phyloP scores from a whole-genome alignment of 2,113 vertebrate genomes.

The Polypterus bichir region DNA sequence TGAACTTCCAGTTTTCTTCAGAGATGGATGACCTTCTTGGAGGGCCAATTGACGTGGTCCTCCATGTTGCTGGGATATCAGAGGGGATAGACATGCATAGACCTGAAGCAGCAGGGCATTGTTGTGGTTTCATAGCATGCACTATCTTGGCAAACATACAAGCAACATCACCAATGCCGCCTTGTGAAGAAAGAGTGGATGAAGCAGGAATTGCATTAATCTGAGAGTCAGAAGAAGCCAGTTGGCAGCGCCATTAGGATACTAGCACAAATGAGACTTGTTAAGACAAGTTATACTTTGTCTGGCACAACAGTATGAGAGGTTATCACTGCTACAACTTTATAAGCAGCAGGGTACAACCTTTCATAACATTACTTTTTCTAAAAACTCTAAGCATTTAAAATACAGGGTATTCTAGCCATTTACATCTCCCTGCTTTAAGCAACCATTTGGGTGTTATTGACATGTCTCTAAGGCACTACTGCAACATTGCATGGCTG shows the following conservation, averaged over 20 bases:
- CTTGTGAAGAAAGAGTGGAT: neutral
- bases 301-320: no score
- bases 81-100: neutral
- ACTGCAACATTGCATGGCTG: constrained; percentile 1
- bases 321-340: neutral
- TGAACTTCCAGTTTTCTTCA: constrained; percentile 17
- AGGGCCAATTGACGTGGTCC: constrained; percentile 11
- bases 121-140: neutral
- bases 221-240: neutral
- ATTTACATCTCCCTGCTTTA: constrained; percentile 5
- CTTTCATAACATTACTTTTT: neutral
- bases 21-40: constrained; percentile 24
- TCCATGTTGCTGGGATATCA: constrained; percentile 15
- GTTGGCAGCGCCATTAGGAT: neutral
- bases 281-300: neutral
- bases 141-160: neutral
- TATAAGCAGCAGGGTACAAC: neutral
- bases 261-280: constrained; percentile 6
- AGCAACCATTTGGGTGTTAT: neutral
- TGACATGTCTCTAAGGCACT: constrained; percentile 4
- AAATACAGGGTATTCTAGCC: neutral
- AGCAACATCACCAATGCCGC: neutral
- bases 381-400: neutral
- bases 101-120: neutral
- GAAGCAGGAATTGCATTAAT: constrained; percentile 1